These are phyloP conservation scores for Acrobasis suavella DNA, from an alignment of 2,888 invertebrate genomes.

Conservation along the genomic window DNA sequence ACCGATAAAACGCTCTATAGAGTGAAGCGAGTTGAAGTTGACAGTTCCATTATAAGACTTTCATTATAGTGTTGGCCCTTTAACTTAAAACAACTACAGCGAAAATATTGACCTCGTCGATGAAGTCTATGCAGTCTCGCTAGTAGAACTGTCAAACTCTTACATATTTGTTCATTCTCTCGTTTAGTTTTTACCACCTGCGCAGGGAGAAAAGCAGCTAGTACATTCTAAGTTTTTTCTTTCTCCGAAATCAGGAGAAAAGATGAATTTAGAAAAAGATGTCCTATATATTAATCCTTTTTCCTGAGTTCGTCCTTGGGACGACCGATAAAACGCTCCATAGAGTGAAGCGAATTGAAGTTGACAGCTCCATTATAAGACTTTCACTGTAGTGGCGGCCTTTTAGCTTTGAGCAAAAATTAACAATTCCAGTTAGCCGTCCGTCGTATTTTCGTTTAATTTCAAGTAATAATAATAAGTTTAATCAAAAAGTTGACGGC, in stretches of 20 bases:
- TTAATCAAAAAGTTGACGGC: not conserved
- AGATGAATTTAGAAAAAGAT: too few relatives aligned
- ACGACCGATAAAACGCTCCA: constrained; percentile 17
- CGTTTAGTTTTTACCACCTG: too few relatives aligned
- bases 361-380: constrained; percentile 42
- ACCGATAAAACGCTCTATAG: constrained; percentile 21
- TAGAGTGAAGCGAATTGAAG: constrained; percentile 32
- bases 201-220: too few relatives aligned
- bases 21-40: constrained; percentile 35
- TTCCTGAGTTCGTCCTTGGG: constrained; percentile 1
- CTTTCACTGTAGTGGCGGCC: constrained; percentile 32
- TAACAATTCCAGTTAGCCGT: constrained; percentile 7
- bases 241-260: too few relatives aligned
- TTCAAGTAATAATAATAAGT: constrained; percentile 1
- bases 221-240: too few relatives aligned
- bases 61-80: constrained; percentile 32
- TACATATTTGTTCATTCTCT: too few relatives aligned
- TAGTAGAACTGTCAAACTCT: too few relatives aligned
- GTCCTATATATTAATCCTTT: too few relatives aligned
- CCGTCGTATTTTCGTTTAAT: constrained; percentile 6
- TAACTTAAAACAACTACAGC: too few relatives aligned
- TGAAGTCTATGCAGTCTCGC: too few relatives aligned
- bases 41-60: constrained; percentile 41
- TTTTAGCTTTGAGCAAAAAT: constrained; percentile 22
- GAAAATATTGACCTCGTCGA: too few relatives aligned